These are phyloP conservation scores for Hirudo medicinalis DNA, from an alignment of 1,140 invertebrate genomes.

Conservation along the genomic window DNA sequence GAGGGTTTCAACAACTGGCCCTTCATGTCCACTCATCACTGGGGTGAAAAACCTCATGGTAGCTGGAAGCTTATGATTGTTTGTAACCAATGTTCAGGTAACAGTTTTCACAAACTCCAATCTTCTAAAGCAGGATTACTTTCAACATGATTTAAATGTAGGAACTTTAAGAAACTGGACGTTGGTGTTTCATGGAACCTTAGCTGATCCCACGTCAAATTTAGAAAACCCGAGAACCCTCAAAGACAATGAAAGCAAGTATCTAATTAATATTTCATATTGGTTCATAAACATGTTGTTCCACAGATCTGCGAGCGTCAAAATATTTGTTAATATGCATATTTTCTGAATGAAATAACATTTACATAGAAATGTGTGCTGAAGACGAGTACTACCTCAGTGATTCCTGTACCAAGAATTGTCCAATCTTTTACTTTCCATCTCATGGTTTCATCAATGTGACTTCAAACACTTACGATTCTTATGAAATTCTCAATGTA, in stretches of 20 bases:
- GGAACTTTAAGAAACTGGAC: not conserved
- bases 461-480: not conserved
- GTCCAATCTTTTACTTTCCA: not conserved
- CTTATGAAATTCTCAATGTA: not conserved
- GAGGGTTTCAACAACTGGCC: constrained; percentile 99
- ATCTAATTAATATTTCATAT: not conserved
- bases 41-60: constrained; percentile 93
- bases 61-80: constrained; percentile 78
- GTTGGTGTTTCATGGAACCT: not conserved
- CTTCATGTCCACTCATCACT: constrained; percentile 98
- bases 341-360: not conserved
- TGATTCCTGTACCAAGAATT: not conserved
- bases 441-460: not conserved
- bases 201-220: not conserved
- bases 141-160: not conserved
- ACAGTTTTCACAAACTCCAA: not conserved
- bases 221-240: not conserved
- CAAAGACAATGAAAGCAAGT: not conserved
- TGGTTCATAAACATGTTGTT: not conserved
- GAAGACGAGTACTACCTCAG: not conserved
- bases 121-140: not conserved
- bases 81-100: constrained; percentile 42
- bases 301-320: not conserved
- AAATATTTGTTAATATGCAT: not conserved
- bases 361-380: not conserved